Evolutionary conservation across 2,888 invertebrate genomes (phyloP), one percentile per base, ranked within the genome.

Genomic region (Drosophila anomalata): DNA sequence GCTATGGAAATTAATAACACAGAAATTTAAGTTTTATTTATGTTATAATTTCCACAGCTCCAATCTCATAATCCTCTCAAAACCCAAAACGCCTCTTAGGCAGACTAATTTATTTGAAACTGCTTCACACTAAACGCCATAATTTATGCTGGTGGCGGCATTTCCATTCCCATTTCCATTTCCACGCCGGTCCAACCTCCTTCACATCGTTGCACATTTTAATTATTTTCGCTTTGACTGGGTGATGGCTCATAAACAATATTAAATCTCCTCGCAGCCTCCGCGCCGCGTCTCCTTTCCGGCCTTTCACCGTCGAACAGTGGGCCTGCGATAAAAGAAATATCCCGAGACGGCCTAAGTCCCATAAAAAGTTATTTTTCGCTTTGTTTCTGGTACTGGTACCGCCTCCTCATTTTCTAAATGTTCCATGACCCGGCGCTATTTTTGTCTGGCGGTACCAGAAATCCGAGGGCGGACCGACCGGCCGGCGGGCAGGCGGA

Each of bases 101-200:
- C 54, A 33, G 24, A 68, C 73, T 81, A 81, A 84, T 87, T 80
- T 78, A 84, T 76, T 79, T 56, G 57, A 68, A 67, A 65, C 85
- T 81, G 79, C 79, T 87, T 81, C 80, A 85, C 82, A 82, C 82
- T 82, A 87, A 81, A 87, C 76, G 83, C 83, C 82, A 77, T 85
- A 82, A 87, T 81, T 81, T 85, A 87, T 81, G 74, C 76, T 53
- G 65, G 58, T 62, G 76, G 65, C 76, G 57, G 79, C 79, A 82
- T 85, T 79, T 63, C 47, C 79, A 76, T 76, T 55, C 47, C 24
- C 42, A 22, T 11, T 11, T 17, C 9, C 55, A 60, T 59, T 46
- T 55, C 12, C 58, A 57, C 42, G 50, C 56, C 54, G 39, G 62
- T 29, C 29, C 72, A 75, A 77, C 39, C 66, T 66, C 68, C 48